phyloP scores from a whole-genome alignment of 2,797 vertebrate genomes.

The Aotus griseimembra region DNA sequence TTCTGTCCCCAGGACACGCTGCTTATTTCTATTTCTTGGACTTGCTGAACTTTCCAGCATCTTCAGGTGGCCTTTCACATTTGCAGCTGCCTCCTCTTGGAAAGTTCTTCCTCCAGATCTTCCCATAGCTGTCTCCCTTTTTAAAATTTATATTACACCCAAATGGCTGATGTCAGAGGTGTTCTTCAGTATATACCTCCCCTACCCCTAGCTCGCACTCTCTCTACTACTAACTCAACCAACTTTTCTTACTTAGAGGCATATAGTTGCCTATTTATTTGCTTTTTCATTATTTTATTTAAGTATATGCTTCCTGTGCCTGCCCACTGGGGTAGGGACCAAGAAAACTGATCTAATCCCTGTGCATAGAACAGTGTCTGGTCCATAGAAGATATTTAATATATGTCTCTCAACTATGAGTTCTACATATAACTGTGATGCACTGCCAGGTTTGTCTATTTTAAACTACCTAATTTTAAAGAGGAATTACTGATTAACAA shows the following conservation, averaged over 20 bases:
- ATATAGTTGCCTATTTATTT: neutral
- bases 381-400: neutral
- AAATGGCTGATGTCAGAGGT: neutral
- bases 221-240: neutral
- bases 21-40: neutral
- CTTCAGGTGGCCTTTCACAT: neutral
- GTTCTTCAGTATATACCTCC: neutral
- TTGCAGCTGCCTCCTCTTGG: neutral
- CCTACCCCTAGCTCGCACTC: neutral
- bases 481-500: conserved; percentile 46
- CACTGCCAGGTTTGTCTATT: conserved; percentile 38
- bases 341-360: neutral
- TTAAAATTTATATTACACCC: neutral
- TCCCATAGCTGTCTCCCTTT: neutral
- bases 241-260: neutral
- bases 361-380: neutral
- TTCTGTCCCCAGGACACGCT: neutral
- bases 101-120: neutral
- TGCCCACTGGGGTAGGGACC: neutral
- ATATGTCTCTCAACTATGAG: neutral
- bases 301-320: neutral
- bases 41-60: neutral
- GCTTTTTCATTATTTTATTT: neutral
- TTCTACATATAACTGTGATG: conserved; percentile 27
- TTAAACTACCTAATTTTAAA: conserved; percentile 58